Percentiles rank a stretch among this genome's conserved stretches.
Evolutionary conservation across 2,888 invertebrate genomes (phyloP).

Genomic region (Netelia melanura): DNA sequence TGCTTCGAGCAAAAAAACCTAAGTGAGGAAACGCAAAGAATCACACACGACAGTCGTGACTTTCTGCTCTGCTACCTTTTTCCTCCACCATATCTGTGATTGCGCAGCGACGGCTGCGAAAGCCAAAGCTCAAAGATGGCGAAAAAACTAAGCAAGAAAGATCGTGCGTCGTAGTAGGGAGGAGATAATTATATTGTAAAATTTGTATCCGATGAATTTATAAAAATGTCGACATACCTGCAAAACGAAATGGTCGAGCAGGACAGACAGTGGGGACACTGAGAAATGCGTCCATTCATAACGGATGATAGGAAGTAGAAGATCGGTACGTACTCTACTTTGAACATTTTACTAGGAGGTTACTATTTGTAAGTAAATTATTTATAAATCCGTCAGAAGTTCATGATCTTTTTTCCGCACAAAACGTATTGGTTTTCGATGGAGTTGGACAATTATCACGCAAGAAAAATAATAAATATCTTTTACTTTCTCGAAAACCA

Average conservation of each 20-base stretch:
- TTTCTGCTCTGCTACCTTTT: background rate
- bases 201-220: constrained; percentile 10
- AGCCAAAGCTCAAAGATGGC: constrained; percentile 47
- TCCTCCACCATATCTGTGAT: constrained; percentile 14
- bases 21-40: constrained; percentile 36
- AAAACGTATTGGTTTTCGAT: too few species aligned
- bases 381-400: too few species aligned
- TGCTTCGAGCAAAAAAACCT: background rate
- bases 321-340: background rate
- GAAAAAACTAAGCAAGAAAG: background rate
- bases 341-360: too few species aligned
- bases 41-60: constrained; percentile 32
- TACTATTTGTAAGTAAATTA: too few species aligned
- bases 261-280: constrained; percentile 2
- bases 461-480: too few species aligned
- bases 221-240: constrained; percentile 30
- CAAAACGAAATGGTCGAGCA: constrained; percentile 15
- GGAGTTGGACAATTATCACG: too few species aligned
- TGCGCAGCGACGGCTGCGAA: constrained; percentile 36
- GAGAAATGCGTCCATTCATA: constrained; percentile 5
- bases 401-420: too few species aligned
- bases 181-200: background rate
- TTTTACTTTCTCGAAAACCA: too few species aligned
- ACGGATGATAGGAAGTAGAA: background rate
- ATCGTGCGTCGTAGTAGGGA: background rate